phyloP scores from a whole-genome alignment of 2,888 invertebrate species.

The Buathra laborator region DNA sequence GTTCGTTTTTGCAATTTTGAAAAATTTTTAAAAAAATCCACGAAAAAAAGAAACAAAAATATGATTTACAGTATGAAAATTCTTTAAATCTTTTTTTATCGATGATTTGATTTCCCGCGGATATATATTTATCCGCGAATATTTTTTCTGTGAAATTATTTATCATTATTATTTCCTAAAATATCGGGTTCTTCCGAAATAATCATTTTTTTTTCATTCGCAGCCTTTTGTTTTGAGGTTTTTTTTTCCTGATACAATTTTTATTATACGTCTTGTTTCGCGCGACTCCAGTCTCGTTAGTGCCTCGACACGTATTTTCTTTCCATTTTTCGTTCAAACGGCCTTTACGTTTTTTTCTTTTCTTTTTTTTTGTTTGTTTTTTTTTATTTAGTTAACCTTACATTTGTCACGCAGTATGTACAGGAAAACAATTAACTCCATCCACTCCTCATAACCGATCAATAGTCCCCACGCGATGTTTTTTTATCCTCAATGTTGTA shows the following conservation, averaged over 20 bases:
- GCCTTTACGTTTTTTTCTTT: constrained; percentile 4
- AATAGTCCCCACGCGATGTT: neutral
- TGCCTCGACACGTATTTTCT: constrained; percentile 4
- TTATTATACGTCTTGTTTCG: neutral
- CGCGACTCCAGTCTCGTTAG: neutral
- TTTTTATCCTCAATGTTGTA: constrained; percentile 1
- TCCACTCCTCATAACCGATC: constrained; percentile 15
- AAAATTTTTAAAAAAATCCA: no score
- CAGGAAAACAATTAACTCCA: constrained; percentile 37
- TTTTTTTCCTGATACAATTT: neutral
- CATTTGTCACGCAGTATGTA: constrained; percentile 38
- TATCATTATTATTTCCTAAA: no score
- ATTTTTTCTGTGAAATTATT: no score
- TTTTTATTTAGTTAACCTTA: neutral
- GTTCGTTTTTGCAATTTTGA: no score
- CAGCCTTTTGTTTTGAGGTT: neutral
- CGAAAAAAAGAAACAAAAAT: neutral
- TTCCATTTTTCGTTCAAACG: neutral
- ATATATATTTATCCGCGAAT: no score
- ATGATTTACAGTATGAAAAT: neutral
- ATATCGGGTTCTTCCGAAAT: no score
- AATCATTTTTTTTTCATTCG: no score
- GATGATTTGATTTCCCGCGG: neutral
- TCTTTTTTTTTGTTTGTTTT: neutral
- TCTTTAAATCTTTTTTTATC: neutral